Percentiles rank a stretch among this genome's conserved stretches.
Conservation (phyloP, 2,113 vertebrate genomes). For the Pycnonotus jocosus region DNA sequence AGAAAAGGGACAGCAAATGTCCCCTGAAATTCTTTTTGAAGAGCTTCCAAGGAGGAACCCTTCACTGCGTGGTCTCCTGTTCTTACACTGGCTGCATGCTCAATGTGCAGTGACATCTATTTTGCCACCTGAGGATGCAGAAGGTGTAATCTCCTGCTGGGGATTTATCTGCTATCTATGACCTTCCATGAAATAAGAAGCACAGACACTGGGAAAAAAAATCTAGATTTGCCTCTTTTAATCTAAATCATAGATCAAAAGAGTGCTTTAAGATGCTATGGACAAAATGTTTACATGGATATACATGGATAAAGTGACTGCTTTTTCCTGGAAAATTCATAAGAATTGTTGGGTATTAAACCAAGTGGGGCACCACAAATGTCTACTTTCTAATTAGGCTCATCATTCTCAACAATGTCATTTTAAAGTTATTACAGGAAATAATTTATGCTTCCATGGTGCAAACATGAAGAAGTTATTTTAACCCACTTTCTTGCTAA, state of each 20-base stretch:
- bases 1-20: not conserved
- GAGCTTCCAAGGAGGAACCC: not conserved
- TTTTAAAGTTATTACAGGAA: not conserved
- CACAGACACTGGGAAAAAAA: not conserved
- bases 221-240: not conserved
- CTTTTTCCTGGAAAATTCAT: not conserved
- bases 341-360: not conserved
- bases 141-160: not conserved
- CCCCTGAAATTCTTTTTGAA: not conserved
- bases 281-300: not conserved
- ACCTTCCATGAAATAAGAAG: not conserved
- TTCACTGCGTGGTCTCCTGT: rapidly evolving
- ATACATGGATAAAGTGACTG: not conserved
- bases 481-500: not conserved
- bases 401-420: not conserved
- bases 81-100: rapidly evolving
- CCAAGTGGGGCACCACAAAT: not conserved
- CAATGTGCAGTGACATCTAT: rapidly evolving
- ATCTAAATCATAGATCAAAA: not conserved
- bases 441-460: not conserved
- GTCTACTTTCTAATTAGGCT: not conserved
- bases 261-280: not conserved
- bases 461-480: not conserved
- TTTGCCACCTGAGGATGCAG: not conserved
- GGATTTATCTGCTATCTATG: not conserved